These are phyloP conservation scores for Neoitamus cyanurus DNA, from an alignment of 2,888 invertebrate genomes.

Conservation along the genomic window DNA sequence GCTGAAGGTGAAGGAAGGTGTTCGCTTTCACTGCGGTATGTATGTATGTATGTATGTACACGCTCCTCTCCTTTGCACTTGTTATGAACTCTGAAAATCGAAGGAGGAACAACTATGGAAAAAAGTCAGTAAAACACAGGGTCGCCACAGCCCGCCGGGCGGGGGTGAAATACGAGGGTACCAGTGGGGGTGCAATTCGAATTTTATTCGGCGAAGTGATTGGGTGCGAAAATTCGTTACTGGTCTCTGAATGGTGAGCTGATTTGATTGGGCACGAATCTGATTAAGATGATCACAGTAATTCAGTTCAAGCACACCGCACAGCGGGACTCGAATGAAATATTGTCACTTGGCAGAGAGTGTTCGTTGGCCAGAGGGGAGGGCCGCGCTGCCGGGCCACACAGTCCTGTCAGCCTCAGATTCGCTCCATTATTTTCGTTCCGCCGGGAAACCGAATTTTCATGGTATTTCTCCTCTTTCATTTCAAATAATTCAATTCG, in stretches of 20 bases:
- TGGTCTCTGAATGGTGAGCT: slow-evolving; percentile 15
- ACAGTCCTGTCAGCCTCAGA: neutral
- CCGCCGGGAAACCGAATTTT: neutral
- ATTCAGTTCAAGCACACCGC: slow-evolving; percentile 9
- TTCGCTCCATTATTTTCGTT: neutral
- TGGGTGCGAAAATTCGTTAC: slow-evolving; percentile 22
- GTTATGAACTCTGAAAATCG: neutral
- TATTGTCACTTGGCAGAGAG: neutral
- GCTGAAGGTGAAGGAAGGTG: neutral
- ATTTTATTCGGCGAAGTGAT: slow-evolving; percentile 16
- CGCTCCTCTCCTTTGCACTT: neutral
- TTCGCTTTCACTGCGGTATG: neutral
- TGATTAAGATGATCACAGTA: slow-evolving; percentile 33
- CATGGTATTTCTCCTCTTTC: neutral
- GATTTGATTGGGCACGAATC: slow-evolving; percentile 31
- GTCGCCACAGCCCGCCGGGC: neutral
- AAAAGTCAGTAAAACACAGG: neutral
- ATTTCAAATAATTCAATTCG: slow-evolving; percentile 1
- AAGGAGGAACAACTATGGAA: neutral
- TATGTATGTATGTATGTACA: no score
- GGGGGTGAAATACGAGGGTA: slow-evolving; percentile 9
- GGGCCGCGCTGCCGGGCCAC: neutral
- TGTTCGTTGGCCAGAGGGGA: neutral
- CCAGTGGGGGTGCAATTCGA: neutral
- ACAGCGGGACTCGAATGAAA: slow-evolving; percentile 5